phyloP scores from a whole-genome alignment of 2,797 vertebrate species.

The Threskiornis aethiopicus region DNA sequence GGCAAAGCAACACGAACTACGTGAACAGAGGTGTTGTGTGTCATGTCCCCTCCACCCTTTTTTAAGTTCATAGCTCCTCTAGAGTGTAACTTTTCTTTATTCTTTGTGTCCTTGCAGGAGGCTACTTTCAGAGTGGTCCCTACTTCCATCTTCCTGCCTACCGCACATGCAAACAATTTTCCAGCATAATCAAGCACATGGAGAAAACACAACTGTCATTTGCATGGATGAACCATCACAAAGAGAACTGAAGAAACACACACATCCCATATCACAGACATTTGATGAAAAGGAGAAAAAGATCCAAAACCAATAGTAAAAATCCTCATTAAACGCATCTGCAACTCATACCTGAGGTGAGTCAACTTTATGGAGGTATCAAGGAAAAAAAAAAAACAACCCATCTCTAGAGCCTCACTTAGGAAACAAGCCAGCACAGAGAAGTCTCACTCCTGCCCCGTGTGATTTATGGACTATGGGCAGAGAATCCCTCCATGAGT shows the following conservation, averaged over 20 bases:
- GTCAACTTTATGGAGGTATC: background rate
- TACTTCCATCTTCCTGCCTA: background rate
- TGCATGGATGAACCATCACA: background rate
- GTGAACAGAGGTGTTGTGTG: background rate
- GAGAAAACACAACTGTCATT: background rate
- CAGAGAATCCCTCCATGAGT: background rate
- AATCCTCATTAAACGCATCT: background rate
- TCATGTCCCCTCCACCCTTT: background rate
- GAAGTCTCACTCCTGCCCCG: background rate
- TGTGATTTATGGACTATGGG: constrained; percentile 29
- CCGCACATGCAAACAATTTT: background rate
- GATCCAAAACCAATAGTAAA: background rate
- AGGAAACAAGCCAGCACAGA: background rate
- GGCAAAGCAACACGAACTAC: background rate
- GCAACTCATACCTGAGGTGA: background rate
- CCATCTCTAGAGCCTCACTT: background rate
- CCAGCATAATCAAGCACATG: background rate
- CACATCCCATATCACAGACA: background rate
- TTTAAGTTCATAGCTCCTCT: background rate
- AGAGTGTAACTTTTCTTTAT: background rate
- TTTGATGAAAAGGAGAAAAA: background rate
- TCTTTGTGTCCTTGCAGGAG: background rate
- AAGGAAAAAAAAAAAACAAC: background rate
- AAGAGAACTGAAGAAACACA: background rate
- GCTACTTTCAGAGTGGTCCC: background rate